Conservation (phyloP, 2,888 invertebrate genomes). For the Chironomus riparius region DNA sequence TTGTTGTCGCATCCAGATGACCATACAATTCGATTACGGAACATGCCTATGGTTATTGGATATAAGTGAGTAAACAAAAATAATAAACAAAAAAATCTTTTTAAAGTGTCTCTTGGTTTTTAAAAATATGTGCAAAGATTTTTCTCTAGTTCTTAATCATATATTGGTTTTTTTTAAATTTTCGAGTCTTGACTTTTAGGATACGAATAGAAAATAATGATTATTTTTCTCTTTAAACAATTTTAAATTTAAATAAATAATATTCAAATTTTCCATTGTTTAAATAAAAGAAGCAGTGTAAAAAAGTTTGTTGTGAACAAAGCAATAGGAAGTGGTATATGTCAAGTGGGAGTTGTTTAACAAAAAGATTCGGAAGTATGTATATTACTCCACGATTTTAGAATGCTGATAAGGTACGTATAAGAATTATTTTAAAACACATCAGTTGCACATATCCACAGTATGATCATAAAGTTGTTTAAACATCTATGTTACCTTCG, state of each 20-base stretch:
- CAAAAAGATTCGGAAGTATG: no score
- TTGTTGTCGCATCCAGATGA: slow-evolving; percentile 69
- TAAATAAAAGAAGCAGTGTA: no score
- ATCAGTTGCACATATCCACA: slow-evolving; percentile 27
- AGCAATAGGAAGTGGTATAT: background rate
- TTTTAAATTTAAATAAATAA: no score
- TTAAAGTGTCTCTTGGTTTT: background rate
- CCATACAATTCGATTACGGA: slow-evolving; percentile 52
- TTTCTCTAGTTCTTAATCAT: no score
- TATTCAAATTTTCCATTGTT: background rate
- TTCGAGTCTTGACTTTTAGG: no score
- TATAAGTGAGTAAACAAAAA: background rate
- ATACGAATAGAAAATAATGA: no score
- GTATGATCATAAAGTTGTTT: background rate
- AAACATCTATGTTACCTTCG: slow-evolving; percentile 52
- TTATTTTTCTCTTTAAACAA: no score
- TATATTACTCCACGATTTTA: no score
- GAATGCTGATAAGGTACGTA: no score
- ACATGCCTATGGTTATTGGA: slow-evolving; percentile 52
- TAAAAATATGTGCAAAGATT: background rate
- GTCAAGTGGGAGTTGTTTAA: no score
- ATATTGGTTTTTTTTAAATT: no score
- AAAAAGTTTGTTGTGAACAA: no score
- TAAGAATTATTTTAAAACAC: background rate
- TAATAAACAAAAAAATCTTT: background rate